These are phyloP conservation scores for Chouioia cunea DNA, from an alignment of 2,888 invertebrate genomes.

Conservation along the genomic window DNA sequence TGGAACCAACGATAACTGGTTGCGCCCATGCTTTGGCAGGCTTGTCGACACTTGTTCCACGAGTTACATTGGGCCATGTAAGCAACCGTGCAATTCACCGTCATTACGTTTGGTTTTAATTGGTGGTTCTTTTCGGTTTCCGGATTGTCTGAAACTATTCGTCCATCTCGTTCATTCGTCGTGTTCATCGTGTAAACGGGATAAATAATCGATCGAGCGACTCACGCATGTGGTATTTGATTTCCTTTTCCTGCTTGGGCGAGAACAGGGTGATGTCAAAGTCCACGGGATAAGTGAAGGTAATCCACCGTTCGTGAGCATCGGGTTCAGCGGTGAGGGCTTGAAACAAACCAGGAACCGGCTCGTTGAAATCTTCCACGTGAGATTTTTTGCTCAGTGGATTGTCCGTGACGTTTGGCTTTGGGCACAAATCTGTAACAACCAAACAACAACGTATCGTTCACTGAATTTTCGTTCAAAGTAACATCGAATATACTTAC, in stretches of 20 bases:
- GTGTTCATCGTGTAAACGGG: too few species aligned
- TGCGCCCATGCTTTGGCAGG: slow-evolving; percentile 87
- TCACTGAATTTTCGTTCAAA: too few species aligned
- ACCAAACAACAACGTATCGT: slow-evolving; percentile 27
- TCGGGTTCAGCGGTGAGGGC: slow-evolving; percentile 86
- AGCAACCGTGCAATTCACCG: slow-evolving; percentile 91
- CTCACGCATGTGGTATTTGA: slow-evolving; percentile 81
- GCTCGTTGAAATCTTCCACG: slow-evolving; percentile 86
- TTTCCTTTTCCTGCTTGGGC: slow-evolving; percentile 77
- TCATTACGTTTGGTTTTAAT: slow-evolving; percentile 74
- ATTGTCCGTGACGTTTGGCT: slow-evolving; percentile 82
- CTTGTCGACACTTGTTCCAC: slow-evolving; percentile 86
- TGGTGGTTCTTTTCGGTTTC: slow-evolving; percentile 75
- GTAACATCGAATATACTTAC: slow-evolving; percentile 76
- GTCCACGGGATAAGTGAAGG: slow-evolving; percentile 84
- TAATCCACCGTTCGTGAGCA: slow-evolving; percentile 83
- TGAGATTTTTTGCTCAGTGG: slow-evolving; percentile 84
- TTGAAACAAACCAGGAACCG: slow-evolving; percentile 86
- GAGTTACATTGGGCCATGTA: slow-evolving; percentile 92
- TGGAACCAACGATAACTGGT: slow-evolving; percentile 92
- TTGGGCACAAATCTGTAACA: slow-evolving; percentile 86
- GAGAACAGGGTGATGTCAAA: slow-evolving; percentile 77
- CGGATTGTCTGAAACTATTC: slow-evolving; percentile 72
- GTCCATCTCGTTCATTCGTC: too few species aligned
- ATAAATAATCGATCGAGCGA: too few species aligned